phyloP scores from a whole-genome alignment of 2,888 invertebrate genomes.

The Dolichomitus sp. region DNA sequence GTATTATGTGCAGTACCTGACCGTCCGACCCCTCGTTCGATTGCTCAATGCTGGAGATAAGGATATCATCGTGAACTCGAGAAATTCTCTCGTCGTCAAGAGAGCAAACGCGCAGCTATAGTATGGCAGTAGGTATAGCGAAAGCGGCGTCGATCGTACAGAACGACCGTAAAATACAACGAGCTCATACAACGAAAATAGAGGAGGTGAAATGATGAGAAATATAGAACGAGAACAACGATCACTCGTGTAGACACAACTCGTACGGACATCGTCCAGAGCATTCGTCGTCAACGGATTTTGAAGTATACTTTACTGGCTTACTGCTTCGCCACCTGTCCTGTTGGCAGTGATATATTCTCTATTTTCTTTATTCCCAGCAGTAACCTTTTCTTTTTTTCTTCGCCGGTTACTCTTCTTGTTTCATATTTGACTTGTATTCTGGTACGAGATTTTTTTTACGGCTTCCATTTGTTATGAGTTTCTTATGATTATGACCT shows the following conservation, averaged over 20 bases:
- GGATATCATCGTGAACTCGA: constrained; percentile 39
- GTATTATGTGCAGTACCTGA: neutral
- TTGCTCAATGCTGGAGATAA: constrained; percentile 39
- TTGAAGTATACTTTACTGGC: constrained; percentile 15
- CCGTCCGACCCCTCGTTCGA: neutral
- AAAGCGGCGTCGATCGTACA: constrained; percentile 31
- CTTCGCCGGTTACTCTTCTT: neutral
- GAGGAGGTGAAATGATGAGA: constrained; percentile 32
- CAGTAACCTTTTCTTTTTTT: constrained; percentile 26
- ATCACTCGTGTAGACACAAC: constrained; percentile 7
- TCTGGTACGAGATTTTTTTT: neutral
- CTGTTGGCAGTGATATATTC: neutral
- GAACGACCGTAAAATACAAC: constrained; percentile 51
- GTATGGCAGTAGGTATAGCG: constrained; percentile 16
- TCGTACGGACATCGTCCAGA: constrained; percentile 48
- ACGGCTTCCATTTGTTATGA: neutral
- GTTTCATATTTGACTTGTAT: neutral
- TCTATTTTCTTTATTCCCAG: neutral
- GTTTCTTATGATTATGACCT: neutral
- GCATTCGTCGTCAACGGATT: constrained; percentile 19
- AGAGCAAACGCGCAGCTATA: neutral
- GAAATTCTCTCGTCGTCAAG: constrained; percentile 20
- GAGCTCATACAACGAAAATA: constrained; percentile 1
- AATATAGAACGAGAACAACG: constrained; percentile 4
- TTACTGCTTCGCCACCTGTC: constrained; percentile 17